Percentiles rank a stretch among this genome's conserved stretches.
phyloP scores from a whole-genome alignment of 30 jellyfish, hydroid and myxozoan species.

The Cassiopea andromeda region DNA sequence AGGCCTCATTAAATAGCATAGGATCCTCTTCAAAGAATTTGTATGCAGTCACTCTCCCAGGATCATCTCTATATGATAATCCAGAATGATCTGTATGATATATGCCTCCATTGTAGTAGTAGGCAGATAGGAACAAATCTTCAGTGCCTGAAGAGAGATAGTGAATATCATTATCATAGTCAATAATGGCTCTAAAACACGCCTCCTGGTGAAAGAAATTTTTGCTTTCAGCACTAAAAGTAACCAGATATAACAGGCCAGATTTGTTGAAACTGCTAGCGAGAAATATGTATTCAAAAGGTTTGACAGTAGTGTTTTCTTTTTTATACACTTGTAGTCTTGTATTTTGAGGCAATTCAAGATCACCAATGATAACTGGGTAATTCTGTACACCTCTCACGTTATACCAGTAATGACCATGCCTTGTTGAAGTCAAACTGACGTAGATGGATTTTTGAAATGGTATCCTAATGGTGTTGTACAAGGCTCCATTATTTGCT shows the following conservation, averaged over 20 bases:
- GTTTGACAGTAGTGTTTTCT: constrained; percentile 49
- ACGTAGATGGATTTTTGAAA: constrained; percentile 67
- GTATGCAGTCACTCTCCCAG: constrained; percentile 88
- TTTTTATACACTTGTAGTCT: constrained; percentile 50
- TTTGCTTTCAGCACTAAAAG: constrained; percentile 69
- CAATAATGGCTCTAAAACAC: constrained; percentile 51
- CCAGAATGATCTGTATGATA: constrained; percentile 91
- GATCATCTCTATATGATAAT: constrained; percentile 46
- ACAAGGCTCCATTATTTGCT: constrained; percentile 81
- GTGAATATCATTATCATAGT: constrained; percentile 26
- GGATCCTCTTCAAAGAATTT: constrained; percentile 87
- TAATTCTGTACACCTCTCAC: constrained; percentile 82
- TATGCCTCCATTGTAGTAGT: constrained; percentile 73
- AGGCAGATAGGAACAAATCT: constrained; percentile 84
- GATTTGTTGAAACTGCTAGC: constrained; percentile 54
- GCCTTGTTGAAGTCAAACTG: constrained; percentile 45
- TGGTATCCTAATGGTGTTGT: constrained; percentile 79
- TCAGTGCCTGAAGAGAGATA: constrained; percentile 91
- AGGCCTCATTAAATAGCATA: constrained; percentile 46
- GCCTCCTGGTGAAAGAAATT: constrained; percentile 78
- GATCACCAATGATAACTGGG: constrained; percentile 78
- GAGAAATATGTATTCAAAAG: constrained; percentile 61
- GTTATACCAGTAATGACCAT: constrained; percentile 74
- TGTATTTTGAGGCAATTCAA: constrained; percentile 71
- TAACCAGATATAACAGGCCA: constrained; percentile 67